Percentiles rank a stretch among this genome's conserved stretches.
These are phyloP conservation scores for Cossypha caffra DNA, from an alignment of 2,797 vertebrate genomes.

Conservation along the genomic window DNA sequence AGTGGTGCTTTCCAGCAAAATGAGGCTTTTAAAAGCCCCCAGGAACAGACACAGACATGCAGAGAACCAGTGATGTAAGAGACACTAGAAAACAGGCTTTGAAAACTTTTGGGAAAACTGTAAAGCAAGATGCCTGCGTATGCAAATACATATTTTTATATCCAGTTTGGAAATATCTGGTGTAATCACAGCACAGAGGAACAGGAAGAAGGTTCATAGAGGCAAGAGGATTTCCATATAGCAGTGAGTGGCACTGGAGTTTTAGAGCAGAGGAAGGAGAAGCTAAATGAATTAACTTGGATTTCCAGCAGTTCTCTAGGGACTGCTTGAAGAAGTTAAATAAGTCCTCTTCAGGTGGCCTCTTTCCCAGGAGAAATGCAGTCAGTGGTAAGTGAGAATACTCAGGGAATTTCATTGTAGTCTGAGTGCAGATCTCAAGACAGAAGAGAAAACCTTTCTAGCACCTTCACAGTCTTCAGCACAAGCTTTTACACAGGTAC, in stretches of 20 bases:
- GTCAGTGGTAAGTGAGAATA: not conserved
- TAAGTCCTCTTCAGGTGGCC: not conserved
- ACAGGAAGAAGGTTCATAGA: not conserved
- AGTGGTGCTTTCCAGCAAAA: not conserved
- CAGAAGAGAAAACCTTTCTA: not conserved
- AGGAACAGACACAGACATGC: not conserved
- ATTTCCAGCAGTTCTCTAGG: not conserved
- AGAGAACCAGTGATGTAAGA: not conserved
- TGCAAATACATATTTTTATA: not conserved
- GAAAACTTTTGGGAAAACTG: not conserved
- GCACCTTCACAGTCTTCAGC: not conserved
- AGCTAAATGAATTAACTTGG: not conserved
- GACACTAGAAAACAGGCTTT: not conserved
- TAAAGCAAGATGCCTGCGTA: not conserved
- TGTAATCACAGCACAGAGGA: not conserved
- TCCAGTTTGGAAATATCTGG: not conserved
- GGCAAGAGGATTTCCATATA: not conserved
- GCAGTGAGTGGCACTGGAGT: not conserved
- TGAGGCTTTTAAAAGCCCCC: not conserved
- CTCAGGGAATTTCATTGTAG: not conserved
- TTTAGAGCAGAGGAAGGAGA: not conserved
- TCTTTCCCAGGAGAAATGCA: not conserved
- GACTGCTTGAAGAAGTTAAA: not conserved
- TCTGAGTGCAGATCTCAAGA: not conserved
- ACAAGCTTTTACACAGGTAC: not conserved